These are phyloP conservation scores for Aelia acuminata DNA, from an alignment of 2,888 invertebrate genomes.

Conservation along the genomic window DNA sequence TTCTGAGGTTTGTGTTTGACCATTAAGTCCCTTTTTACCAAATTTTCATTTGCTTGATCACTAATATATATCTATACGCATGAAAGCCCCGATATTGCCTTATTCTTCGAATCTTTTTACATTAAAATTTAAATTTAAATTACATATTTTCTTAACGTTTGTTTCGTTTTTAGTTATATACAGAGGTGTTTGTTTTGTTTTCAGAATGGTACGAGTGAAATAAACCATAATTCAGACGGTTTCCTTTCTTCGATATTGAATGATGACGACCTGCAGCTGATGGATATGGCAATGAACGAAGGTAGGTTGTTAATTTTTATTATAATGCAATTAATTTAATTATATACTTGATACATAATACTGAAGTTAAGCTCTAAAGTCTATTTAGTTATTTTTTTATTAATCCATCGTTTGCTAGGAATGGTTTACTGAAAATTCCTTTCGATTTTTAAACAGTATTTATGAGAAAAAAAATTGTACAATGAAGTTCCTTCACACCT, in stretches of 20 bases:
- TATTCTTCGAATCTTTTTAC: not conserved
- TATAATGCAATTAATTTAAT: not conserved
- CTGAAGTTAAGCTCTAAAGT: too few species aligned
- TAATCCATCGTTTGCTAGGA: too few species aligned
- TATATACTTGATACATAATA: not conserved
- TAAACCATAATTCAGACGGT: constrained; percentile 78
- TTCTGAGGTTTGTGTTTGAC: too few species aligned
- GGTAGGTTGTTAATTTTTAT: constrained; percentile 73
- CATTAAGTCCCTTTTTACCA: too few species aligned
- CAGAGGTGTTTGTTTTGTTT: not conserved
- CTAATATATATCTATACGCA: too few species aligned
- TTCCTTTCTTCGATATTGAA: constrained; percentile 90
- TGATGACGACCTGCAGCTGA: constrained; percentile 89
- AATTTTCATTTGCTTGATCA: too few species aligned
- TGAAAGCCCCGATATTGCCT: not conserved
- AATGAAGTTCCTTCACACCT: too few species aligned
- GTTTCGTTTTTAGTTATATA: not conserved
- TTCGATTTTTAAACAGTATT: too few species aligned
- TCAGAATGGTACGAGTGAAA: constrained; percentile 66
- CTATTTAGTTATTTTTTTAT: too few species aligned
- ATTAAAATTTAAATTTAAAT: not conserved
- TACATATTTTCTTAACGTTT: too few species aligned
- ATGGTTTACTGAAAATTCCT: too few species aligned
- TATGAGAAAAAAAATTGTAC: too few species aligned
- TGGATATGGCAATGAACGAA: constrained; percentile 93